Evolutionary conservation across 2,797 vertebrate genomes (phyloP).

Genomic region (Sebastes trivittatus): DNA sequence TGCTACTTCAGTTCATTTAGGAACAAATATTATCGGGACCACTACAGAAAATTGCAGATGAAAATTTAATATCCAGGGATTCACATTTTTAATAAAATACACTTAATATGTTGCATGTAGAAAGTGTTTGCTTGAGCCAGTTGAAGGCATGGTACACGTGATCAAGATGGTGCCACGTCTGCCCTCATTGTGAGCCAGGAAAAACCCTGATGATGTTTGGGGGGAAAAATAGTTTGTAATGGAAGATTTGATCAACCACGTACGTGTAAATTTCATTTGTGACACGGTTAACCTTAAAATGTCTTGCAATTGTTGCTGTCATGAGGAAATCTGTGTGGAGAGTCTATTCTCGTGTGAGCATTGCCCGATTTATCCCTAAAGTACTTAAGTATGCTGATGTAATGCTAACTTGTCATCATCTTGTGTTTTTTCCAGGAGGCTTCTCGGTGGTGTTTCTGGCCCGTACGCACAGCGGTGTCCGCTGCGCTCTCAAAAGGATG

Average conservation of each 20-base stretch:
- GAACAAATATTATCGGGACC: too few species aligned
- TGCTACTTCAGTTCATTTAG: too few species aligned
- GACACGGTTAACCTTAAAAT: neutral
- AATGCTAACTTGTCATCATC: neutral
- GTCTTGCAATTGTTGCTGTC: neutral
- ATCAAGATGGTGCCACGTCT: too few species aligned
- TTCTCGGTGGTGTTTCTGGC: conserved; percentile 97
- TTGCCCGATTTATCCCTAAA: neutral
- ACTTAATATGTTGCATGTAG: too few species aligned
- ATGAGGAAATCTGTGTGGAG: neutral
- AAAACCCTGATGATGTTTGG: neutral
- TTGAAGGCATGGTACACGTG: too few species aligned
- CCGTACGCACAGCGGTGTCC: conserved; percentile 88
- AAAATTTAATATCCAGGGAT: too few species aligned
- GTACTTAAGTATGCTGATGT: neutral
- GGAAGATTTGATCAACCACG: neutral
- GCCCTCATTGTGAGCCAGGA: too few species aligned
- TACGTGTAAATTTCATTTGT: accelerated
- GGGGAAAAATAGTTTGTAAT: neutral
- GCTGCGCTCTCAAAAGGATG: conserved; percentile 96
- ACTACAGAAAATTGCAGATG: too few species aligned
- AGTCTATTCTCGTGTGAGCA: neutral
- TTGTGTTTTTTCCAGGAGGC: conserved; percentile 83
- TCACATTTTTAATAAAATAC: too few species aligned
- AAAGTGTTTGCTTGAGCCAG: too few species aligned